These are phyloP conservation scores for Kuschelorhynchus macadamiae DNA, from an alignment of 2,888 invertebrate species.

Conservation along the genomic window DNA sequence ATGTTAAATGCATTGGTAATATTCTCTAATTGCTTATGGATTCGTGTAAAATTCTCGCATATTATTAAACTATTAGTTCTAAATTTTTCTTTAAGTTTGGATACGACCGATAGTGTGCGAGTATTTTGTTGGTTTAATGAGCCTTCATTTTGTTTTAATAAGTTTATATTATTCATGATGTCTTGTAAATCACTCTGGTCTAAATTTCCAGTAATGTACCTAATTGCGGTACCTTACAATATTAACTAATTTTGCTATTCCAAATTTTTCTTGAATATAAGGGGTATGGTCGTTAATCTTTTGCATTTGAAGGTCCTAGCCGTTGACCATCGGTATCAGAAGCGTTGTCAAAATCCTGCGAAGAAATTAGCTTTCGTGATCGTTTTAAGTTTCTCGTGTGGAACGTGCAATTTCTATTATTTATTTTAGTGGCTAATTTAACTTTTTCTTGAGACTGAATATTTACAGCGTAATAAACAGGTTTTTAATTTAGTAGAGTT, in stretches of 20 bases:
- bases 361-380: slow-evolving; percentile 14
- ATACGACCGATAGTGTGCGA: neutral
- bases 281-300: neutral
- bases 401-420: neutral
- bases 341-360: slow-evolving; percentile 17
- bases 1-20: too few species aligned
- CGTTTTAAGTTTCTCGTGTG: neutral
- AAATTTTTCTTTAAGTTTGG: neutral
- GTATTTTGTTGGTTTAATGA: slow-evolving; percentile 4
- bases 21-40: too few species aligned
- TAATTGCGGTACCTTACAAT: slow-evolving; percentile 3
- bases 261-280: slow-evolving; percentile 18
- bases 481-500: too few species aligned
- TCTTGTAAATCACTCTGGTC: slow-evolving; percentile 13
- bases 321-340: slow-evolving; percentile 16
- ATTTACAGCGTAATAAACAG: neutral
- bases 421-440: neutral
- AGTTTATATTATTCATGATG: slow-evolving; percentile 16
- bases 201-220: slow-evolving; percentile 16
- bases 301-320: slow-evolving; percentile 11
- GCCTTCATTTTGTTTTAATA: slow-evolving; percentile 2
- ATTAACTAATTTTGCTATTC: slow-evolving; percentile 4
- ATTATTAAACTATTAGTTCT: too few species aligned
- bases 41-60: too few species aligned
- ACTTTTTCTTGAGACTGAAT: slow-evolving; percentile 2